Evolutionary conservation across 2,113 vertebrate species (phyloP), one percentile per base, ranked within the genome.

Genomic region (Cinclus mexicanus): DNA sequence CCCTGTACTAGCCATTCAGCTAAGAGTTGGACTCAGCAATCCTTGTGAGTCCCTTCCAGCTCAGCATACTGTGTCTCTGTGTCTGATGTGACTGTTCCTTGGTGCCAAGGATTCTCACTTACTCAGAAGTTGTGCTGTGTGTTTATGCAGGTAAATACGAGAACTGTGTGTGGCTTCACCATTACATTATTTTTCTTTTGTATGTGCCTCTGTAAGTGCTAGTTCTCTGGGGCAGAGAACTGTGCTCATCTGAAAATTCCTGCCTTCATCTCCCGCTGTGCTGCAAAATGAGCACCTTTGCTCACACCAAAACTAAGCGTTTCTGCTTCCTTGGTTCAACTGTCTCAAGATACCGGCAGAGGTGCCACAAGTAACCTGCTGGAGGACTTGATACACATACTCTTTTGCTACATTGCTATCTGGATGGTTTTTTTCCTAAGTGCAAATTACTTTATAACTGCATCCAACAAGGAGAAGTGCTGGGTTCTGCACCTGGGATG

Each of bases 1-100:
- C 41, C 4, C 14, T 1, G 1, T 42, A 19, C 1, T 1, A 25
- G 25, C 29, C 29, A 13, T 20, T 69, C 63, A 69, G 26, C 44
- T 26, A 1, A 8, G 47, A 49, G 29, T 2, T 83, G 55, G 47
- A 26, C 47, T 69, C 2, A 0, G 1, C 46, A 23, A 46, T 69
- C 41, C 41, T 31, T 69, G 29, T 42, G 47, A 53, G 63, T 41
- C 47, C 29, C 47, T 55, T 53, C 41, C 63, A 55, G 31, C 29
- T 76, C 29, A 47, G 41, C 42, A 12, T 35, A 26, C 31, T 69
- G 39, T 35, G 18, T 35, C 33, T 87, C 52, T 75, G 12, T 70
- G 35, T 49, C 75, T 2, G 71, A 12, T 35, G n/a, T 35, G 8
- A 24, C 28, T 57, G n/a, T n/a, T 85, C 57, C 23, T 72, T 61